These are phyloP conservation scores for Dreissena rostriformis DNA, from an alignment of 1,140 invertebrate species.

Conservation along the genomic window DNA sequence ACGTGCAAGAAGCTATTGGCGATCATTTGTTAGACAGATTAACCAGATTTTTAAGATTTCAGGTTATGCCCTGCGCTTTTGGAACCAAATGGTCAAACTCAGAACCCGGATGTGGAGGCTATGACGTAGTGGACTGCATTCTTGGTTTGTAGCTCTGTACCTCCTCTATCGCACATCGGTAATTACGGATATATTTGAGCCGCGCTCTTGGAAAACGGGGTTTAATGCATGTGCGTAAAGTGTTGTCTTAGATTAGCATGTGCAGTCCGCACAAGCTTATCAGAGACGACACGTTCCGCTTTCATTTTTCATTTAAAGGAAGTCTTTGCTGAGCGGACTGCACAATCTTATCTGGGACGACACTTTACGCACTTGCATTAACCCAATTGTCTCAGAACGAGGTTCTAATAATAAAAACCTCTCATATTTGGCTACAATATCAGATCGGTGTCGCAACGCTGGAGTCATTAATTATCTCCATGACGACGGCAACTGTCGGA, in stretches of 20 bases:
- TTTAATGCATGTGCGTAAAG: too few relatives aligned
- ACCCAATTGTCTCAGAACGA: too few relatives aligned
- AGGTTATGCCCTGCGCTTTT: conserved; percentile 48
- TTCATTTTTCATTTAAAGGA: too few relatives aligned
- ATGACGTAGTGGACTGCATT: conserved; percentile 30
- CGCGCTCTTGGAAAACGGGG: too few relatives aligned
- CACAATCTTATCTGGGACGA: too few relatives aligned
- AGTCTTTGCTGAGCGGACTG: too few relatives aligned
- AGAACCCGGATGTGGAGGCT: conserved; percentile 33
- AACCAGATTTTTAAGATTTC: not conserved
- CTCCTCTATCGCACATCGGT: too few relatives aligned
- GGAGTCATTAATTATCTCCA: not conserved
- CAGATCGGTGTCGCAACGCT: conserved; percentile 24
- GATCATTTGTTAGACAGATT: not conserved
- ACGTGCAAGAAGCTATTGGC: not conserved
- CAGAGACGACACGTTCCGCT: too few relatives aligned
- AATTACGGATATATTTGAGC: too few relatives aligned
- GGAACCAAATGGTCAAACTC: conserved; percentile 25
- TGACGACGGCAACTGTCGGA: conserved; percentile 39
- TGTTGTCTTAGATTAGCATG: too few relatives aligned
- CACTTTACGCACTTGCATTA: too few relatives aligned
- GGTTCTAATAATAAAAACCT: not conserved
- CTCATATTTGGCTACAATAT: not conserved
- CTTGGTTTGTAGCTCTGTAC: conserved; percentile 16
- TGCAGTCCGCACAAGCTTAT: too few relatives aligned